These are phyloP conservation scores for Euura saliciscinereae DNA, from an alignment of 1,140 invertebrate genomes.

Conservation along the genomic window DNA sequence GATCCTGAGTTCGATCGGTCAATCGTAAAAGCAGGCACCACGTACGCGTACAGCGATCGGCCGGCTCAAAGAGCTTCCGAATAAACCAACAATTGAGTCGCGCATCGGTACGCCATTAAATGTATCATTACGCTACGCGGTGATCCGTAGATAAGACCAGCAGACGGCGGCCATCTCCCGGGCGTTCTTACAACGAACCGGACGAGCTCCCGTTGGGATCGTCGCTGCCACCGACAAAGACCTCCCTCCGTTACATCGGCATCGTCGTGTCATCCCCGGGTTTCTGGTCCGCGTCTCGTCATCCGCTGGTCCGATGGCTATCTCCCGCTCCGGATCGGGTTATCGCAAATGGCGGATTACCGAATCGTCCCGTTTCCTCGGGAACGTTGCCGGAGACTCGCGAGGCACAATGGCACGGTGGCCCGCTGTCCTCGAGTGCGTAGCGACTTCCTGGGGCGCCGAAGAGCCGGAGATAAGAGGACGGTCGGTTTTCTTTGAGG, in stretches of 20 bases:
- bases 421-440: slow-evolving; percentile 27
- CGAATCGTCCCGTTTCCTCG: too few relatives aligned
- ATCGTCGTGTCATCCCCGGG: too few relatives aligned
- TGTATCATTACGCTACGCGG: slow-evolving; percentile 13
- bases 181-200: background rate
- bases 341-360: too few relatives aligned
- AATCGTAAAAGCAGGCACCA: too few relatives aligned
- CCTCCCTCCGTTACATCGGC: background rate
- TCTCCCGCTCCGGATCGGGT: too few relatives aligned
- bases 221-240: slow-evolving; percentile 1
- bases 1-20: too few relatives aligned
- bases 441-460: slow-evolving; percentile 21
- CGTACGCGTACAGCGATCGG: background rate
- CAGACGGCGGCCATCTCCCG: background rate
- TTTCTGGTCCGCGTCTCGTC: too few relatives aligned
- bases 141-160: slow-evolving; percentile 11
- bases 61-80: slow-evolving; percentile 12
- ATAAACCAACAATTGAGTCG: slow-evolving; percentile 14
- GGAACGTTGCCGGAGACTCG: too few relatives aligned
- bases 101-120: slow-evolving; percentile 7
- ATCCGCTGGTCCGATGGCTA: too few relatives aligned
- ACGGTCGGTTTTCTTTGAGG: slow-evolving; percentile 49
- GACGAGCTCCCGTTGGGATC: slow-evolving; percentile 8
- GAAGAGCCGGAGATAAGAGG: slow-evolving; percentile 41
- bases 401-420: slow-evolving; percentile 47